Evolutionary conservation across 2,888 invertebrate species (phyloP), one percentile per base, ranked within the genome.

Genomic region (Lysandra bellargus): DNA sequence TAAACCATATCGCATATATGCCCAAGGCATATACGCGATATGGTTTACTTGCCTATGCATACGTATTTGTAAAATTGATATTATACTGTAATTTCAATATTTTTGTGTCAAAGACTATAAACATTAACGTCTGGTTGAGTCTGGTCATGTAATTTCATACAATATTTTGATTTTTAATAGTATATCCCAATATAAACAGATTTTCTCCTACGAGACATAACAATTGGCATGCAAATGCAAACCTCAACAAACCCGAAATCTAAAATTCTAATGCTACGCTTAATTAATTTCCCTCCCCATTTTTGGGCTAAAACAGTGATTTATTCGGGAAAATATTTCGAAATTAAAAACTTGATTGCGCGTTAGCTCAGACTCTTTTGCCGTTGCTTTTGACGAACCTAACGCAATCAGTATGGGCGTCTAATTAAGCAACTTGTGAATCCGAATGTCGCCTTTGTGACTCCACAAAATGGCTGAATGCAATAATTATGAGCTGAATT

Each of bases 341-440:
- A 69, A 69, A 69, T 69, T 69, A 33, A 69, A 69, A 69, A 33
- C 33, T 37, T 69, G 17, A 69, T 37, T 69, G 69, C 69, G 69
- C 33, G 69, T 69, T 37, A 37, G 17, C 5, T 69, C 30, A 33
- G 33, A 33, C 69, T 69, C 69, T 69, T 64, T 69, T 37, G 33
- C 14, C 33, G 69, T 37, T 37, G 33, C 69, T 69, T 69, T 69
- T 69, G 69, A 69, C 69, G 69, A 33, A 69, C 33, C 69, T 69
- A 69, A 69, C 69, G 17, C 69, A 33, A 69, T 69, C 33, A 69
- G 69, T 14, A 69, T 37, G 69, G 69, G 69, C 69, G 33, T 69
- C 69, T 69, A 69, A 69, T 69, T 69, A 69, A 37, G 69, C 17
- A 37, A 69, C 69, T 69, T 37, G 69, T 69, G 69, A 69, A 69